Evolutionary conservation across 2,888 invertebrate species (phyloP).

Genomic region (Scaptomyza reducta): DNA sequence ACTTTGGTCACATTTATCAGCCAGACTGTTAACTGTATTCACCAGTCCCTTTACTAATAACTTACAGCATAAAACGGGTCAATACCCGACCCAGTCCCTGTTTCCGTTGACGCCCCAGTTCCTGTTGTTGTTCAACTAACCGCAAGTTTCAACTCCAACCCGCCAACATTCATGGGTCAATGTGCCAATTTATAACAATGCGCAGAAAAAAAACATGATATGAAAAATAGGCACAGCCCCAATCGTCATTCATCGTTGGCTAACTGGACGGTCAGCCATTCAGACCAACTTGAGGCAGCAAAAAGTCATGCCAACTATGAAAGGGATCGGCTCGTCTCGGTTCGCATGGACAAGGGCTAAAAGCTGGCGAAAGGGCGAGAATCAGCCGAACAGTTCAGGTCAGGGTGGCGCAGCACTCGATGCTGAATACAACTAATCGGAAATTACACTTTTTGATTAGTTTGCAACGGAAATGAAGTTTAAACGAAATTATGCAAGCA

Average conservation of each 20-base stretch:
- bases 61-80: conserved; percentile 49
- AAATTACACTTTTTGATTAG: conserved; percentile 85
- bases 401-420: conserved; percentile 58
- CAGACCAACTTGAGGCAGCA: conserved; percentile 43
- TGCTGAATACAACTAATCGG: conserved; percentile 82
- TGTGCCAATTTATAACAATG: conserved; percentile 78
- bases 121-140: conserved; percentile 35
- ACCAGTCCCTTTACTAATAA: conserved; percentile 35
- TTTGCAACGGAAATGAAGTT: conserved; percentile 84
- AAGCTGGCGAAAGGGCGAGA: background rate
- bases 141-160: conserved; percentile 37
- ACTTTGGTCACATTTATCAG: conserved; percentile 37
- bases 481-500: conserved; percentile 84
- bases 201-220: conserved; percentile 13
- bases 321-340: conserved; percentile 25
- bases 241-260: conserved; percentile 20
- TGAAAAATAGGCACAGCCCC: conserved; percentile 35
- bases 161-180: conserved; percentile 65
- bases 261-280: conserved; percentile 31
- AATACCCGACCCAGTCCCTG: conserved; percentile 32
- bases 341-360: background rate
- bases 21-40: conserved; percentile 38
- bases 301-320: conserved; percentile 47
- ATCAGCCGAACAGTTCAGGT: conserved; percentile 33
- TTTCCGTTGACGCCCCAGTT: conserved; percentile 21